phyloP scores from a whole-genome alignment of 2,797 vertebrate genomes.

The Muraenolepis orangiensis region DNA sequence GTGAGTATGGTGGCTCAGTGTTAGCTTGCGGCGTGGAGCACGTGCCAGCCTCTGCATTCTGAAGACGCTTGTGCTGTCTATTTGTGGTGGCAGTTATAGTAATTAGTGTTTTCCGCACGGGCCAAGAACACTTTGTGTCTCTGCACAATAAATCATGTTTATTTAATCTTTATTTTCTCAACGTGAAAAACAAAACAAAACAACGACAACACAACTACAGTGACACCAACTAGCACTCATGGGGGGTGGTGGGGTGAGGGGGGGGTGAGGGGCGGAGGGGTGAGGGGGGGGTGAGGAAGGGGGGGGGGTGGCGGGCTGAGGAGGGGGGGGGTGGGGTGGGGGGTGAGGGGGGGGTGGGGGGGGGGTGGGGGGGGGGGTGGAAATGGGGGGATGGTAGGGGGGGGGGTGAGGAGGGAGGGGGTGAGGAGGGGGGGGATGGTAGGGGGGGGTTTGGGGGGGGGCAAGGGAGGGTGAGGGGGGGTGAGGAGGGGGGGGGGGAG shows the following conservation, averaged over 20 bases:
- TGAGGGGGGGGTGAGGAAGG: too few relatives aligned
- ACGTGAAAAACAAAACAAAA: slow-evolving; percentile 8
- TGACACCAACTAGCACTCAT: background rate
- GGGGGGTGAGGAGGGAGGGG: too few relatives aligned
- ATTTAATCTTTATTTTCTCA: slow-evolving; percentile 2
- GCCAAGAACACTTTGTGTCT: slow-evolving; percentile 11
- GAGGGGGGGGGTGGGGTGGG: too few relatives aligned
- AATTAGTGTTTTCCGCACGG: slow-evolving; percentile 5
- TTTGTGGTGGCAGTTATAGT: slow-evolving; percentile 35
- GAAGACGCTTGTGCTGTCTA: slow-evolving; percentile 19
- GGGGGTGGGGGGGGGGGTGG: too few relatives aligned
- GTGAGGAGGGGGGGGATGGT: too few relatives aligned
- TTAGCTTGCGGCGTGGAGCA: slow-evolving; percentile 32
- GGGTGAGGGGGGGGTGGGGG: slow-evolving; percentile 1
- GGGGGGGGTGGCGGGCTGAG: too few relatives aligned
- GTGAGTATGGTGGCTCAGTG: slow-evolving; percentile 6
- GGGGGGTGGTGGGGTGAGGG: background rate
- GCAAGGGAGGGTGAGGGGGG: too few relatives aligned
- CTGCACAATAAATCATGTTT: background rate
- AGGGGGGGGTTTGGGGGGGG: too few relatives aligned
- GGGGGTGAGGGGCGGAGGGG: too few relatives aligned
- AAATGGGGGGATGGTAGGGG: too few relatives aligned
- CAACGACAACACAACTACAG: background rate
- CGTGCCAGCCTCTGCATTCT: slow-evolving; percentile 20
- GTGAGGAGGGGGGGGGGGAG: too few relatives aligned